These are phyloP conservation scores for Solen grandis DNA, from an alignment of 1,140 invertebrate species.

Conservation along the genomic window DNA sequence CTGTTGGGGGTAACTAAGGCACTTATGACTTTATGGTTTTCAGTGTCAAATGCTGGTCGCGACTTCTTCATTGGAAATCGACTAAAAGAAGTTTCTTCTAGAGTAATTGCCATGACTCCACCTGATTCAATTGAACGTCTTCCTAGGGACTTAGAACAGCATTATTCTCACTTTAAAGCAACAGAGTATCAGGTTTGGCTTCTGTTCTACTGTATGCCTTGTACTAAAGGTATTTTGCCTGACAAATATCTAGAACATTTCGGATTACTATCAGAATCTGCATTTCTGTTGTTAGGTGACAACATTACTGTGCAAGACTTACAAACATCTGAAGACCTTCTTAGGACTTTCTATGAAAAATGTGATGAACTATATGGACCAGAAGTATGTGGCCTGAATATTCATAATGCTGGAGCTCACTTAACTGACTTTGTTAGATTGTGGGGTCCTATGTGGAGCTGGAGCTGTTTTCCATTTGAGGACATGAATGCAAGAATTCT, in stretches of 20 bases:
- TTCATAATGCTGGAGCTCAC: conserved; percentile 56
- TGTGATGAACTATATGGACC: conserved; percentile 39
- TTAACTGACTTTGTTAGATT: conserved; percentile 40
- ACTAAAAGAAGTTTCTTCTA: conserved; percentile 19
- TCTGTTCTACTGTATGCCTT: conserved; percentile 22
- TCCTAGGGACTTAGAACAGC: conserved; percentile 17
- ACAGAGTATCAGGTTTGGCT: conserved; percentile 31
- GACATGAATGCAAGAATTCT: conserved; percentile 42
- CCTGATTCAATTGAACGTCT: conserved; percentile 28
- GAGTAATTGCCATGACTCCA: conserved; percentile 22
- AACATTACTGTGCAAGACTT: conserved; percentile 25
- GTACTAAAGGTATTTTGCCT: neutral
- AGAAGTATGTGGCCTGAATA: conserved; percentile 54
- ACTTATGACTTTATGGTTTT: conserved; percentile 19
- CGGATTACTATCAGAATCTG: neutral
- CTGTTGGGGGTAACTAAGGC: neutral
- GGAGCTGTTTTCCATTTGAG: conserved; percentile 63
- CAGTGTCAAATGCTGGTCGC: conserved; percentile 17
- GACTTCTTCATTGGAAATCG: conserved; percentile 45
- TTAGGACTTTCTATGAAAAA: conserved; percentile 27
- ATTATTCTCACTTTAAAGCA: conserved; percentile 37
- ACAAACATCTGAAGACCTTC: conserved; percentile 6
- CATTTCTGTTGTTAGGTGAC: conserved; percentile 27
- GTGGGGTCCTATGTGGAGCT: conserved; percentile 55
- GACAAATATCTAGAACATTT: conserved; percentile 23